A percentile compares a stretch with the other conserved stretches of the same genome.
Conservation (phyloP, 2,888 invertebrate species). For the Eurytoma californica region DNA sequence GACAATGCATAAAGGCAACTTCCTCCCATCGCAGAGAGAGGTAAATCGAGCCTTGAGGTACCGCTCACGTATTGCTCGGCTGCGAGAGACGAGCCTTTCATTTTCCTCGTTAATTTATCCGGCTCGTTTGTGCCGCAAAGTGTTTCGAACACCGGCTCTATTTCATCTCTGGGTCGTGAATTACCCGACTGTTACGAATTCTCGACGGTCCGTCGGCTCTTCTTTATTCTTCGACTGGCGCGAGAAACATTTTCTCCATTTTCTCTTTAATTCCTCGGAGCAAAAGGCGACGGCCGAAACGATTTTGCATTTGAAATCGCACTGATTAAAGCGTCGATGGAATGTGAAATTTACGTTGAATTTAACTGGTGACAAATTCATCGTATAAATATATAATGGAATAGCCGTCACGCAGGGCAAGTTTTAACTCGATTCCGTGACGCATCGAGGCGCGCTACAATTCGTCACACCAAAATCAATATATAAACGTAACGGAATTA, state of each 20-base stretch:
- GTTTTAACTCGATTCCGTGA: neutral
- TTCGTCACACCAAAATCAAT: conserved; percentile 24
- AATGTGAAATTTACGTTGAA: too few relatives aligned
- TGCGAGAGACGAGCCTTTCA: conserved; percentile 29
- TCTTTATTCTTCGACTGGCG: too few relatives aligned
- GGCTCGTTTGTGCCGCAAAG: conserved; percentile 43
- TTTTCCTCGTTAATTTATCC: conserved; percentile 52
- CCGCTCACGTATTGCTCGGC: neutral
- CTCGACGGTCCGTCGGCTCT: neutral
- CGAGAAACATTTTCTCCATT: too few relatives aligned
- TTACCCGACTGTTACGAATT: conserved; percentile 29
- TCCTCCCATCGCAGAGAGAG: conserved; percentile 5
- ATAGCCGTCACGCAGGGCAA: neutral
- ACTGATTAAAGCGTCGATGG: too few relatives aligned
- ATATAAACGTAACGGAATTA: conserved; percentile 38
- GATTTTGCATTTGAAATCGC: too few relatives aligned
- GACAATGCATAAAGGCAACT: conserved; percentile 40
- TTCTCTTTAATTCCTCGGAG: too few relatives aligned
- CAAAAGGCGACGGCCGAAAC: too few relatives aligned
- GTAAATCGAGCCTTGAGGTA: conserved; percentile 33
- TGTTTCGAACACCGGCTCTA: conserved; percentile 20
- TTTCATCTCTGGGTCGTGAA: conserved; percentile 29
- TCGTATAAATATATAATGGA: too few relatives aligned
- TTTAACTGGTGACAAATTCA: too few relatives aligned
- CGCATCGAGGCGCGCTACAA: neutral